These are phyloP conservation scores for Chloroclysta siterata DNA, from an alignment of 2,888 invertebrate species.

Conservation along the genomic window DNA sequence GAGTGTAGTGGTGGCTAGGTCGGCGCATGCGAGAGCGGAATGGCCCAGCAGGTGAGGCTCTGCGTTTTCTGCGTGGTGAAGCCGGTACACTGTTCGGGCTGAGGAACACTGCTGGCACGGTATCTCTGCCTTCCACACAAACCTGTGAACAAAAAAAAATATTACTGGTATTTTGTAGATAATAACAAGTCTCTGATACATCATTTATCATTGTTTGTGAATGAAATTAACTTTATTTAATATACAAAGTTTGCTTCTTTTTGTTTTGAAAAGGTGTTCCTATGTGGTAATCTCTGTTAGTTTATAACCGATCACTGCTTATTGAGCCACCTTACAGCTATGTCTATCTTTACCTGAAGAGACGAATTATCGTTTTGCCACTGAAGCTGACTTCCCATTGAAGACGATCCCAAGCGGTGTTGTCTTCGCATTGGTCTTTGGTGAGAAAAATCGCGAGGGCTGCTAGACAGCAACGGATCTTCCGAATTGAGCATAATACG, in stretches of 20 bases:
- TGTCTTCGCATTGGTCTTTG: slow-evolving; percentile 68
- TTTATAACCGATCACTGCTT: not conserved
- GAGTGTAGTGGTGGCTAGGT: slow-evolving; percentile 89
- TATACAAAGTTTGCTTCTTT: not conserved
- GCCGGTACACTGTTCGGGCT: slow-evolving; percentile 90
- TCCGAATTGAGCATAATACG: slow-evolving; percentile 96
- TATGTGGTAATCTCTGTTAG: not conserved
- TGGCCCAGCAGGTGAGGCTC: slow-evolving; percentile 86
- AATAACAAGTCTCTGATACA: too few species aligned
- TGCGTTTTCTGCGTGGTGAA: slow-evolving; percentile 87
- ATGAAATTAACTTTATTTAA: not conserved
- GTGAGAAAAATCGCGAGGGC: slow-evolving; percentile 90
- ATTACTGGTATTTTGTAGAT: too few species aligned
- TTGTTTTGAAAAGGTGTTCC: not conserved
- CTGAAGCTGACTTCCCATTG: slow-evolving; percentile 60
- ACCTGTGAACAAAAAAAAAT: slow-evolving; percentile 55
- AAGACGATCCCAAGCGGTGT: slow-evolving; percentile 58
- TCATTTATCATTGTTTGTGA: not conserved
- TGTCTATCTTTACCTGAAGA: slow-evolving; percentile 62
- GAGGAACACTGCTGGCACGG: slow-evolving; percentile 90
- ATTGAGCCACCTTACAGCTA: not conserved
- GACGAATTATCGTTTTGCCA: slow-evolving; percentile 74
- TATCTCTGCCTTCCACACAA: slow-evolving; percentile 86
- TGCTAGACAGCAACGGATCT: slow-evolving; percentile 93
- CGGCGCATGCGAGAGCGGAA: slow-evolving; percentile 80